phyloP scores from a whole-genome alignment of 1,140 invertebrate species.

The Drosophila burlai region DNA sequence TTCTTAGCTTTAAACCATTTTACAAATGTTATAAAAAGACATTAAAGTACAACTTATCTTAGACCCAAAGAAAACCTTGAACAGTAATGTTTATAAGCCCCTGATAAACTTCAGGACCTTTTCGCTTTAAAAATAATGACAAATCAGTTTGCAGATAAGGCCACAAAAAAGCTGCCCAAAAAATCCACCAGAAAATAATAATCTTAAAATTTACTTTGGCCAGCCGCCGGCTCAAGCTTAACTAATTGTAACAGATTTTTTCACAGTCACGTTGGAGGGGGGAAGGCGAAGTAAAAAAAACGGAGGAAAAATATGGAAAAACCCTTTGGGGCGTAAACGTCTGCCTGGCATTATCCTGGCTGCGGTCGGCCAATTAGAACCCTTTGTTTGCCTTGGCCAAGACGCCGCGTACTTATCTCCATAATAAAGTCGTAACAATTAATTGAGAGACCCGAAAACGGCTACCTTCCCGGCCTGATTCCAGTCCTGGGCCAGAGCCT shows the following conservation, averaged over 20 bases:
- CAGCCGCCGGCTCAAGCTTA: constrained; percentile 66
- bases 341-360: constrained; percentile 70
- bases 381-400: constrained; percentile 74
- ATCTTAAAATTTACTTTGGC: constrained; percentile 56
- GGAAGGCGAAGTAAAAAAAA: constrained; percentile 20
- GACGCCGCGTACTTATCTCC: constrained; percentile 75
- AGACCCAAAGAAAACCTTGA: constrained; percentile 1
- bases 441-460: constrained; percentile 76
- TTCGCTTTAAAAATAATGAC: constrained; percentile 82
- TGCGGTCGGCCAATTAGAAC: constrained; percentile 81
- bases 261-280: constrained; percentile 51
- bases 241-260: constrained; percentile 85
- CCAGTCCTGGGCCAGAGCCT: constrained; percentile 13
- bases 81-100: constrained; percentile 66
- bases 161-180: constrained; percentile 24
- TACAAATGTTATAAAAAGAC: neutral
- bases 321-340: constrained; percentile 68
- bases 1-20: neutral
- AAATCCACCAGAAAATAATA: constrained; percentile 41
- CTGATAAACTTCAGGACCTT: constrained; percentile 35
- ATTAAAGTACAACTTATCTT: neutral
- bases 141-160: constrained; percentile 83
- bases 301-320: constrained; percentile 51
- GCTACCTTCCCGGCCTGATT: constrained; percentile 6
- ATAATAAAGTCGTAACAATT: constrained; percentile 85